These are phyloP conservation scores for Lutjanus argentimaculatus DNA, from an alignment of 2,797 vertebrate genomes.

Conservation along the genomic window DNA sequence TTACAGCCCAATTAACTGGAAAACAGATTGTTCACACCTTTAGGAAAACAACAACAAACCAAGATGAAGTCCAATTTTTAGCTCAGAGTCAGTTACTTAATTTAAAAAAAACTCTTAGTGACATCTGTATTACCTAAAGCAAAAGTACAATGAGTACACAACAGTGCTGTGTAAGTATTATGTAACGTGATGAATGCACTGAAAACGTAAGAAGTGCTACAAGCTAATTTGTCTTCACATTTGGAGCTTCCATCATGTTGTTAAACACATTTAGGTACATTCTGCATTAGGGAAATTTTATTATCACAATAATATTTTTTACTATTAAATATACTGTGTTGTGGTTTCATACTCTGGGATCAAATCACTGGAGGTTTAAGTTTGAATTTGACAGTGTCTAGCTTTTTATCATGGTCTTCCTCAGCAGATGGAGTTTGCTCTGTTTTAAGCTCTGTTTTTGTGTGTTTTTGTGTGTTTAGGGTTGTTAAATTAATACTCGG, in stretches of 20 bases:
- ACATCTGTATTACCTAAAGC: constrained; percentile 32
- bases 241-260: neutral
- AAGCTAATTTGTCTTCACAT: neutral
- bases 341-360: neutral
- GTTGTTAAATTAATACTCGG: no score
- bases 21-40: neutral
- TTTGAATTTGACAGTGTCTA: neutral
- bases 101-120: neutral
- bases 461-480: no score
- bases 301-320: neutral
- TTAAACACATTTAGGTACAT: neutral
- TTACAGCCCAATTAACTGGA: neutral
- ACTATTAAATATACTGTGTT: neutral
- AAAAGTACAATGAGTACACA: constrained; percentile 13
- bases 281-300: neutral
- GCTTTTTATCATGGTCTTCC: neutral
- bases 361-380: neutral
- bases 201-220: neutral
- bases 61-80: neutral
- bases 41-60: neutral
- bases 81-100: neutral
- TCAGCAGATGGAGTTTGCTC: neutral
- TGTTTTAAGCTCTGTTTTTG: no score
- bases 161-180: neutral
- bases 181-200: neutral